These are phyloP conservation scores for Seladonia tumulorum DNA, from an alignment of 2,888 invertebrate genomes.

Conservation along the genomic window DNA sequence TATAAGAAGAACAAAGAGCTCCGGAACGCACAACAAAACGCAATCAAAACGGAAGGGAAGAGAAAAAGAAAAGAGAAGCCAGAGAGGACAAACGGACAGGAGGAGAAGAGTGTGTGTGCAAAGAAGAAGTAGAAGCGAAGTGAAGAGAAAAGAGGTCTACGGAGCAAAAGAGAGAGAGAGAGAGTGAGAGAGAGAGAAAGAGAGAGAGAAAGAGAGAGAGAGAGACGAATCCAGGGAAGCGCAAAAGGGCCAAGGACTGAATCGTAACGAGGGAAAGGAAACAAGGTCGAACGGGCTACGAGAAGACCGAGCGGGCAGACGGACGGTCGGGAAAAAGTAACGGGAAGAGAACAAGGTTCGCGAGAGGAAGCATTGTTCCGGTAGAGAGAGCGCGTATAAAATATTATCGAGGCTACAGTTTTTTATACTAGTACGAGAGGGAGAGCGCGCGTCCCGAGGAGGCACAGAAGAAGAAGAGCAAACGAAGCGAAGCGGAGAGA, in stretches of 20 bases:
- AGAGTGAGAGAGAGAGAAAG: neutral
- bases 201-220: constrained; percentile 16
- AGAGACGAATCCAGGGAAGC: constrained; percentile 46
- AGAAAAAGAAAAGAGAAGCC: constrained; percentile 33
- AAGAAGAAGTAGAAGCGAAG: neutral
- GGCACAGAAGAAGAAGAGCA: constrained; percentile 10
- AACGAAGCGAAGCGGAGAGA: constrained; percentile 13
- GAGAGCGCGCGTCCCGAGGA: neutral
- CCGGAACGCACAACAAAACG: constrained; percentile 76
- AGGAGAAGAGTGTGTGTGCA: constrained; percentile 27
- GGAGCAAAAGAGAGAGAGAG: neutral
- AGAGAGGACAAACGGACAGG: constrained; percentile 23
- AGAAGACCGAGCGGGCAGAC: constrained; percentile 31
- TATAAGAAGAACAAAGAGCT: constrained; percentile 79
- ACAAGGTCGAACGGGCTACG: constrained; percentile 32
- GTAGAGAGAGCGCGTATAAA: constrained; percentile 28
- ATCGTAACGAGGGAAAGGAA: constrained; percentile 12
- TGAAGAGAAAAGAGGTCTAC: constrained; percentile 13
- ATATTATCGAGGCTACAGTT: constrained; percentile 65
- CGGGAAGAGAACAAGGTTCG: constrained; percentile 32
- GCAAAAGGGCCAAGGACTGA: constrained; percentile 39
- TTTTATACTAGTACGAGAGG: constrained; percentile 70
- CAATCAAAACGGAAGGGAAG: constrained; percentile 10
- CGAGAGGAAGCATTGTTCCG: constrained; percentile 37
- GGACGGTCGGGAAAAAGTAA: constrained; percentile 16